A percentile compares a stretch with the other conserved stretches of the same genome.
phyloP scores from a whole-genome alignment of 2,797 vertebrate species.

The Enoplosus armatus region DNA sequence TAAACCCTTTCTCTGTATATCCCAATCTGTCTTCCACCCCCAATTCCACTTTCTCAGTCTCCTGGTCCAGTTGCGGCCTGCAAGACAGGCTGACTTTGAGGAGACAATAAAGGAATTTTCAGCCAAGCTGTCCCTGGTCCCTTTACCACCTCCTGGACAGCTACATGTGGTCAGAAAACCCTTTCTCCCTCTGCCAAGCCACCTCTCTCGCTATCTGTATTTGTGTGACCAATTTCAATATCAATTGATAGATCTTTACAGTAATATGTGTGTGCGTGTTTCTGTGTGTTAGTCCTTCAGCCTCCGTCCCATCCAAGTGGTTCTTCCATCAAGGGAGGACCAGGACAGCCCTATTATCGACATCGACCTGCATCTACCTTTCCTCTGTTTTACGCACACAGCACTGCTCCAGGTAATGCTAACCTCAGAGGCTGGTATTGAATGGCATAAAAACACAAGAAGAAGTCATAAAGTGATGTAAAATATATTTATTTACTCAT shows the following conservation, averaged over 20 bases:
- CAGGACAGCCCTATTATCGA: constrained; percentile 91
- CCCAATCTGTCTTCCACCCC: not conserved
- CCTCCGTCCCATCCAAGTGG: constrained; percentile 91
- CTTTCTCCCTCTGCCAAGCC: too few species aligned
- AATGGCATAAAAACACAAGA: not conserved
- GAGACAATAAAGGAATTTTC: constrained; percentile 93
- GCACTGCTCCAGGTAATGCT: constrained; percentile 80
- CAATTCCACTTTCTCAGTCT: constrained; percentile 67
- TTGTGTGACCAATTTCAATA: not conserved
- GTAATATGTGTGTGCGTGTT: constrained; percentile 15
- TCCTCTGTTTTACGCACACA: constrained; percentile 90
- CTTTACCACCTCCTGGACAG: constrained; percentile 93
- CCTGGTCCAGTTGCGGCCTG: constrained; percentile 86
- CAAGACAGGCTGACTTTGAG: constrained; percentile 88
- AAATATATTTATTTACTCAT: not conserved
- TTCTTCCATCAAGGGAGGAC: constrained; percentile 92
- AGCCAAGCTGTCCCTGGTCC: constrained; percentile 93
- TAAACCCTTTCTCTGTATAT: not conserved
- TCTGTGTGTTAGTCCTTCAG: constrained; percentile 82
- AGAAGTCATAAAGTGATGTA: not conserved
- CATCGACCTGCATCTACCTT: constrained; percentile 94
- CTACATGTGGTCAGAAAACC: constrained; percentile 91
- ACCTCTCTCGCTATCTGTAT: not conserved
- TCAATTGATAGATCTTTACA: not conserved
- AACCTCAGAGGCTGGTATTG: not conserved